Base-by-base conservation (phyloP, 64 coral and sea anemone genomes). In the Montipora capricornis region DNA sequence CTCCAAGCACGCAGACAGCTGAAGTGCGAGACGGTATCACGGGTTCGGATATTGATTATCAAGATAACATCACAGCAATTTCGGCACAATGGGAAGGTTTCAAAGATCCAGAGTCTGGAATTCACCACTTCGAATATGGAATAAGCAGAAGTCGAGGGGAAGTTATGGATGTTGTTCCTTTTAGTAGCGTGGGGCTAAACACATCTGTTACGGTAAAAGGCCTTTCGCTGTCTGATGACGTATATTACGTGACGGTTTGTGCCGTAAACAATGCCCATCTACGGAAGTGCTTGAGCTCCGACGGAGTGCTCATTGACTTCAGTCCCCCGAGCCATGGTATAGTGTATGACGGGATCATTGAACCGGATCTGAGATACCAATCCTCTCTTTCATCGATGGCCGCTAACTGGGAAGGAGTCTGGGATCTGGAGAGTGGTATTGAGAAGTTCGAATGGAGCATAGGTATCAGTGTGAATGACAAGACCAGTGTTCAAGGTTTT, bases 371-470 rank as follows among this genome's bases (percentile, higher is more conserved):
- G 3, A 88, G 55, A 29, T 98, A 98, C 64, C 97, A 98, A 68
- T 84, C 92, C 19, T 91, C 87, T 5, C 88, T 94, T 20, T 86
- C 59, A 6, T 92, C 74, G 6, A 94, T 98, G 52, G 89, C 94
- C 13, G 97, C 97, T 13, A 98, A 98, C 47, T 98, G 97, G 97
- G 94, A 98, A 92, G 91, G 94, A 53, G 79, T 98, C 87, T 98
- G 94, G 94, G 97, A 98, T 22, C 77, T 98, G 48, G 91, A 96
- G 37, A 98, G 97, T 81, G 76, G 78, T 66, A 76, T 98, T 1
- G 92, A 70, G 3, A 93, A 87, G 13, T 98, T 98, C 75, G 92
- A 95, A 74, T 98, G 97, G 97, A 95, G 87, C 57, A 94, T 98
- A 47, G 94, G 91, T 12, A 82, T 80, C 20, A 88, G 87, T 55